Conservation (phyloP, 2,888 invertebrate species). For the Macropis europaea region DNA sequence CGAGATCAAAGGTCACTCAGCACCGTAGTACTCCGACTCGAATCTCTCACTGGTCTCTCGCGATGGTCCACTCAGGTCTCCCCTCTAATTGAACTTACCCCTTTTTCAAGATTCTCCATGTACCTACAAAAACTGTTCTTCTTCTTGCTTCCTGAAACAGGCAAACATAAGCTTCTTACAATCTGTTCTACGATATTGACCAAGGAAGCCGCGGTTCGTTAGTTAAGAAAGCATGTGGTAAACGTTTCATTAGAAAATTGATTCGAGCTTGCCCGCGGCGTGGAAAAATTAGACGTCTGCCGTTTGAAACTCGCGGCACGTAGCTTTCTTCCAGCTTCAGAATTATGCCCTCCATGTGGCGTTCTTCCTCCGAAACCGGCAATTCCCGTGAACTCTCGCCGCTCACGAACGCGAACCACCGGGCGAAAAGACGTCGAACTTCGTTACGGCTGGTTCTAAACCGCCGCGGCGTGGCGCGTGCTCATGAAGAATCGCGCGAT, state of each 20-base stretch:
- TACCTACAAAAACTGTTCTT: slow-evolving; percentile 21
- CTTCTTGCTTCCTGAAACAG: not conserved
- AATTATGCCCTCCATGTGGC: not conserved
- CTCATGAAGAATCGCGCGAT: slow-evolving; percentile 19
- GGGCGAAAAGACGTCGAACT: slow-evolving; percentile 14
- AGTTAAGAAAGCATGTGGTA: slow-evolving; percentile 1
- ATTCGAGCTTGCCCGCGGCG: not conserved
- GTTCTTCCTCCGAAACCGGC: slow-evolving; percentile 8
- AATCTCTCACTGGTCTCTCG: too few species aligned
- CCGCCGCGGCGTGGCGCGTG: too few species aligned
- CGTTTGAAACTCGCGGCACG: not conserved
- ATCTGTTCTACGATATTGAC: not conserved
- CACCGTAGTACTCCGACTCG: too few species aligned
- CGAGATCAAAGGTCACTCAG: too few species aligned
- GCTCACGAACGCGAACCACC: slow-evolving; percentile 19
- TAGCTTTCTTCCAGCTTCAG: not conserved
- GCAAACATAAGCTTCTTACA: not conserved
- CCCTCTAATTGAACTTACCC: too few species aligned
- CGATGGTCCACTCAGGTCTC: too few species aligned
- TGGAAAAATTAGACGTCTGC: not conserved
- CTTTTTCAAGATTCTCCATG: too few species aligned
- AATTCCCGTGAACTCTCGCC: slow-evolving; percentile 18
- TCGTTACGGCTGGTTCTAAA: not conserved
- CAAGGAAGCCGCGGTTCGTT: slow-evolving; percentile 24
- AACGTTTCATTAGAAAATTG: slow-evolving; percentile 26